Base-by-base conservation (phyloP, 2,797 vertebrate species). In the Jordanella pulchra region DNA sequence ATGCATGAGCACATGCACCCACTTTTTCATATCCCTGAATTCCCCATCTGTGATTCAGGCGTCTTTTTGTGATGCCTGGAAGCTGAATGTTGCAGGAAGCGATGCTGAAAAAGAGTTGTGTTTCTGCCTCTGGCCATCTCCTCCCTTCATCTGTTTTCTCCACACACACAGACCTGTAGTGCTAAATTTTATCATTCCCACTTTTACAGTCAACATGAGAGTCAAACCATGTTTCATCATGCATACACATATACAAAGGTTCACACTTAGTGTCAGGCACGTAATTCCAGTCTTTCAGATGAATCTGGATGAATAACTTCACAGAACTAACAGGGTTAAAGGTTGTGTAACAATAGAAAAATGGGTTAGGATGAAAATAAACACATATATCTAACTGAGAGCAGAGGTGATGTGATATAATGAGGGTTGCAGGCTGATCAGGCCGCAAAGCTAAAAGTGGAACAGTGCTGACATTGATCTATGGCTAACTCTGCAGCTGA, bases 81-180 rank as follows among this genome's bases (percentile, higher is more conserved):
- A 82, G 89, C 86, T 80, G 65, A 82, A 89, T 91, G 89, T 91
- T 86, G 75, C 81, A 86, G 89, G 89, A 91, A 90, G 87, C 84
- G 87, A 85, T 89, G 89, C 84, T 84, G 86, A 89, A 89, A 89
- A 81, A 89, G 83, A 85, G 81, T 75, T 78, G 87, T 80, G 85
- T 86, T 84, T 65, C 84, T 76, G 84, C 90, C 87, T 72, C 27
- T 27, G 82, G 87, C 79, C 63, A 44, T 72, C 76, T 79, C 77
- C 60, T 72, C 76, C 72, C 76, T 85, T 87, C 84, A 86, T 89
- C 84, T 76, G 77, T 85, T 77, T 71, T 13, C 48, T 45, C 56
- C 56, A 73, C 69, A 65, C 69, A 71, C 42, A 32, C 7, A 32
- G 4, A n/a, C 75, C 39, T 50, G 30, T 3, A 4, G 32, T 74